phyloP scores from a whole-genome alignment of 2,113 vertebrate genomes.

The Motacilla tschutschensis region DNA sequence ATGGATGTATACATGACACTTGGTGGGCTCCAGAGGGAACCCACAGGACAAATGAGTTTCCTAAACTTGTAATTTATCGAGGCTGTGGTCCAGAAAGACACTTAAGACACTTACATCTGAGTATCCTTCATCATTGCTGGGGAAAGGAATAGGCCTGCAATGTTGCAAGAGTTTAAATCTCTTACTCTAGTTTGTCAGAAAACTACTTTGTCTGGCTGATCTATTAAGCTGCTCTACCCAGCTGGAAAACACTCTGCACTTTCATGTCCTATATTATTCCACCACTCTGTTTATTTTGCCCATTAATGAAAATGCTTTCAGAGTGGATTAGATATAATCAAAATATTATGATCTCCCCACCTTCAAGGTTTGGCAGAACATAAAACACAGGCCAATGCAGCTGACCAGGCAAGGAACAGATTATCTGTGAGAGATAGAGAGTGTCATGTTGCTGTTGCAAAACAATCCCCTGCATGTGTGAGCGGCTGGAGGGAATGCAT shows the following conservation, averaged over 20 bases:
- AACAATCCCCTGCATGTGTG: background rate
- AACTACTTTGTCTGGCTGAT: background rate
- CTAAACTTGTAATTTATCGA: background rate
- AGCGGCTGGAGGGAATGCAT: background rate
- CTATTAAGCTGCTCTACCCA: background rate
- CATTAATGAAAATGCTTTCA: slow-evolving; percentile 20
- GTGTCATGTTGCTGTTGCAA: background rate
- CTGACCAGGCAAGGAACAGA: slow-evolving; percentile 11
- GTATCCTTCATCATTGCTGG: background rate
- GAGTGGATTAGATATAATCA: slow-evolving; percentile 14
- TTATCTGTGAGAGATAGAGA: slow-evolving; percentile 31
- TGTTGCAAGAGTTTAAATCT: background rate
- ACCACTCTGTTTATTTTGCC: background rate
- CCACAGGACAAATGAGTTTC: background rate
- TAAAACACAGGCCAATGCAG: background rate
- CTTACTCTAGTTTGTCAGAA: background rate
- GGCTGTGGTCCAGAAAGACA: background rate
- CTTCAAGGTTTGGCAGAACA: slow-evolving; percentile 18
- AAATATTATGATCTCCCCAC: slow-evolving; percentile 36
- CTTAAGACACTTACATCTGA: background rate
- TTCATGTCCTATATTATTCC: background rate
- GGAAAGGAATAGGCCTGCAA: background rate
- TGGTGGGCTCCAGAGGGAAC: background rate
- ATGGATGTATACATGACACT: background rate
- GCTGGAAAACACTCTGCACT: background rate